Evolutionary conservation across 2,888 invertebrate genomes (phyloP), one percentile per base, ranked within the genome.

Genomic region (Gerris lacustris): DNA sequence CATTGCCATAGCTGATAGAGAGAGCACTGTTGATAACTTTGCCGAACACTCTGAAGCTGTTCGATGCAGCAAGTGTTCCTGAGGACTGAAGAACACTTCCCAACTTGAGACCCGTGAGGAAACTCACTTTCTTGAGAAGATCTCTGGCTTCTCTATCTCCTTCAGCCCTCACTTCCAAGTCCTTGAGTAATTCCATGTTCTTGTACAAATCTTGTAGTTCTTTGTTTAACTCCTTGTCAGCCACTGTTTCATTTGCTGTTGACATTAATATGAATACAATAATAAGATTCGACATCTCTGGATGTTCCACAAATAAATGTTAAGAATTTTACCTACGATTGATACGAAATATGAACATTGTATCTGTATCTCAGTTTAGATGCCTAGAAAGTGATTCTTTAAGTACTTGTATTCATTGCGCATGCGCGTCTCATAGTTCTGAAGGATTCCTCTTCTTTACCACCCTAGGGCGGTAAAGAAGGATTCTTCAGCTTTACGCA

Each of bases 81-180:
- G 69, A 55, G 45, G 70, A 66, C 47, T 62, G 11, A 0, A 67
- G 45, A 47, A 64, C 17, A 18, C 71, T 67, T 15, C 73, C 73
- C 1, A 69, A 43, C 31, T 71, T 70, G 45, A 73, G 69, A 6
- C 73, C 75, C 11, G 74, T 69, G 4, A 75, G 72, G 66, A 74
- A 75, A 45, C 72, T 68, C 11, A 75, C 66, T 47, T 73, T 73
- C 63, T 73, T 73, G 18, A 75, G 72, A 2, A 75, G 70, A 5
- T 72, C 75, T 0, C 75, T 76, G 6, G 66, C 63, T 11, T 77
- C 76, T 45, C 75, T 76, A 6, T 79, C 78, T n/a, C 73, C 74
- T 0, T 69, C 76, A 9, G 79, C 78, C 17, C 76, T 78, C 55
- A 75, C 77, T 0, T 73, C 72, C 44, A 77, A 77, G 17, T 78